phyloP scores from a whole-genome alignment of 92 coral and sea anemone species.

The Desmophyllum pertusum region DNA sequence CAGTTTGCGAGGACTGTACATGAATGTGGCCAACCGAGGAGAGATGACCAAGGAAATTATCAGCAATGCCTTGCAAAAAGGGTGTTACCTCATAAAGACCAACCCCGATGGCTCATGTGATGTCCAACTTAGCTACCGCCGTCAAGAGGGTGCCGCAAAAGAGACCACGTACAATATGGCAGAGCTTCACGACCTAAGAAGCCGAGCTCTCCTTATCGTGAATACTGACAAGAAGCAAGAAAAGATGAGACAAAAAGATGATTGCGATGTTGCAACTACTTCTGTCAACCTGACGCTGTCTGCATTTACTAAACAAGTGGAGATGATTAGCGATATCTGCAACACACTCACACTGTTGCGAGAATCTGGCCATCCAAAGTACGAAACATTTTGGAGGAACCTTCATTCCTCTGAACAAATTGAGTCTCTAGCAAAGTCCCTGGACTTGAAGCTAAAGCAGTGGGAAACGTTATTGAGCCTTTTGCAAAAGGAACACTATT shows the following conservation, averaged over 20 bases:
- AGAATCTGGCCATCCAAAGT: slow-evolving; percentile 76
- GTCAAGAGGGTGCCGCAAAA: slow-evolving; percentile 55
- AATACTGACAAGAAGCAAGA: slow-evolving; percentile 73
- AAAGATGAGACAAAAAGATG: slow-evolving; percentile 8
- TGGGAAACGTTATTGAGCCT: slow-evolving; percentile 65
- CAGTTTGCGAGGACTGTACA: slow-evolving; percentile 78
- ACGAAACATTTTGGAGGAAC: slow-evolving; percentile 48
- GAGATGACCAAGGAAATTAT: slow-evolving; percentile 90
- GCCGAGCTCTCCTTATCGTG: slow-evolving; percentile 94
- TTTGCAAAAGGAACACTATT: slow-evolving; percentile 65
- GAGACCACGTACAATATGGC: slow-evolving; percentile 68
- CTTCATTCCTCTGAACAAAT: slow-evolving; percentile 64
- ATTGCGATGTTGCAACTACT: background rate
- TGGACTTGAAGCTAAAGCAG: slow-evolving; percentile 42
- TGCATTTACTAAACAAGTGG: slow-evolving; percentile 74
- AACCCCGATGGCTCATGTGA: slow-evolving; percentile 45
- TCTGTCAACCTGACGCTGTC: slow-evolving; percentile 53
- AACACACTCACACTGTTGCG: slow-evolving; percentile 48
- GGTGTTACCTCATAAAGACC: slow-evolving; percentile 64
- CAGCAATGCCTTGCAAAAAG: slow-evolving; percentile 71
- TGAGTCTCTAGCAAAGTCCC: slow-evolving; percentile 28
- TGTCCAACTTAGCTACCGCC: slow-evolving; percentile 67
- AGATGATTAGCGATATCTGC: slow-evolving; percentile 76
- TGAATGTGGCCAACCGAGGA: slow-evolving; percentile 88
- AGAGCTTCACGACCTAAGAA: slow-evolving; percentile 88